Percentiles rank a stretch among this genome's conserved stretches.
phyloP scores from a whole-genome alignment of 2,113 vertebrate species.

The Alectura lathami region DNA sequence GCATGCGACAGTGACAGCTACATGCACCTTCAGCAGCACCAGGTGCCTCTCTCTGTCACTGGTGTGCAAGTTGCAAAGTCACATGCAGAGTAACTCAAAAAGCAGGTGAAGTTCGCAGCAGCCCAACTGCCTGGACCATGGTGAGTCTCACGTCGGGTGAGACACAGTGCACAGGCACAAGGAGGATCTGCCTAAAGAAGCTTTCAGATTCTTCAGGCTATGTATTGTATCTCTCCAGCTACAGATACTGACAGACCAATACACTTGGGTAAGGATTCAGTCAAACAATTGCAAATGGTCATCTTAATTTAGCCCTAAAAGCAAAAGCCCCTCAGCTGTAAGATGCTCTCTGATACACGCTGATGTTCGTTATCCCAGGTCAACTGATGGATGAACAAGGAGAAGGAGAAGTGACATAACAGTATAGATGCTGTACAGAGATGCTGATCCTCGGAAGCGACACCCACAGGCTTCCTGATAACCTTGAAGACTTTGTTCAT shows the following conservation, averaged over 20 bases:
- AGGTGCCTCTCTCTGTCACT: neutral
- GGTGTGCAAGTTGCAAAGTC: neutral
- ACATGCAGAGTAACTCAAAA: neutral
- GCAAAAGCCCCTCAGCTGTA: neutral
- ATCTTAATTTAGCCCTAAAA: neutral
- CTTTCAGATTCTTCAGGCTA: neutral
- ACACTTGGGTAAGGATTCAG: neutral
- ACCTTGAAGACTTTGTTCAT: neutral
- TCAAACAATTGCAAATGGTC: neutral
- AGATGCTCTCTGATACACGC: neutral
- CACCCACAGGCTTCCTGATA: neutral
- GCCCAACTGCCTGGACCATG: neutral
- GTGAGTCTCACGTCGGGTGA: neutral
- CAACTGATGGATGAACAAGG: neutral
- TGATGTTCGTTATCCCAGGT: neutral
- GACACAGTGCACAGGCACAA: neutral
- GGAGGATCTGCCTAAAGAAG: neutral
- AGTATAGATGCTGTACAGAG: neutral
- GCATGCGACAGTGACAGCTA: accelerated
- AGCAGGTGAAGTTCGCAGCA: neutral
- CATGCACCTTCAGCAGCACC: accelerated
- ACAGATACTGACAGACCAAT: neutral
- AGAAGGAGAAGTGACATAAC: neutral
- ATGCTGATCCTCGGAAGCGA: neutral
- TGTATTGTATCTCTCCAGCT: neutral